These are phyloP conservation scores for Echinarachnius parma DNA, from an alignment of 53 echinoderm and acorn worm species.

Conservation along the genomic window DNA sequence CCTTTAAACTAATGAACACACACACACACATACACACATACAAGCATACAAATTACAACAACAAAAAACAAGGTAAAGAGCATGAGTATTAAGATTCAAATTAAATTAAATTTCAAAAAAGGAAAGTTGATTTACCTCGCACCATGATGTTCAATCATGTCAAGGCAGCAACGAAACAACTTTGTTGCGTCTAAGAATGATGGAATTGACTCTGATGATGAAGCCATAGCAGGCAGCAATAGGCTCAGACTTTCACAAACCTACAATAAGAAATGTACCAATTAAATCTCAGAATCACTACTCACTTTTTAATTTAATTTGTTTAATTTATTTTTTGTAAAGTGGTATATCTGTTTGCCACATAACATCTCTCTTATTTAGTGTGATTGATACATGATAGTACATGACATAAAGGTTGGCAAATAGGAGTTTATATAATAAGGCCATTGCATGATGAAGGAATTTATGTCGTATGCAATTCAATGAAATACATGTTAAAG, in stretches of 20 bases:
- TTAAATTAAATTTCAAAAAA: background rate
- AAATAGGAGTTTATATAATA: no score
- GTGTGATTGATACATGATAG: no score
- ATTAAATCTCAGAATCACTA: no score
- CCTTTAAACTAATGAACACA: background rate
- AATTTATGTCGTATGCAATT: no score
- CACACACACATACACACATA: background rate
- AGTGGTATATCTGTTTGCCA: no score
- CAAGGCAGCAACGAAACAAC: conserved; percentile 1
- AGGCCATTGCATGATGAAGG: no score
- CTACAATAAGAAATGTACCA: background rate
- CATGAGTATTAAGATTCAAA: background rate
- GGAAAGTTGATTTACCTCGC: conserved; percentile 2
- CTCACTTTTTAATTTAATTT: no score
- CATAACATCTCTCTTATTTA: no score
- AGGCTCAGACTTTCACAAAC: conserved; percentile 13
- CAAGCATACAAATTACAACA: background rate
- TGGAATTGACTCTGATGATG: background rate
- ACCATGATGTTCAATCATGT: conserved; percentile 9
- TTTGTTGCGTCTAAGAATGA: conserved; percentile 3
- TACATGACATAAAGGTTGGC: no score
- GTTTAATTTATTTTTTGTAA: no score
- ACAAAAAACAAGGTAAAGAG: background rate
- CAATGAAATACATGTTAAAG: no score
- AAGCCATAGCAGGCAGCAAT: background rate